These are phyloP conservation scores for Hypothenemus hampei DNA, from an alignment of 1,140 invertebrate genomes.

Conservation along the genomic window DNA sequence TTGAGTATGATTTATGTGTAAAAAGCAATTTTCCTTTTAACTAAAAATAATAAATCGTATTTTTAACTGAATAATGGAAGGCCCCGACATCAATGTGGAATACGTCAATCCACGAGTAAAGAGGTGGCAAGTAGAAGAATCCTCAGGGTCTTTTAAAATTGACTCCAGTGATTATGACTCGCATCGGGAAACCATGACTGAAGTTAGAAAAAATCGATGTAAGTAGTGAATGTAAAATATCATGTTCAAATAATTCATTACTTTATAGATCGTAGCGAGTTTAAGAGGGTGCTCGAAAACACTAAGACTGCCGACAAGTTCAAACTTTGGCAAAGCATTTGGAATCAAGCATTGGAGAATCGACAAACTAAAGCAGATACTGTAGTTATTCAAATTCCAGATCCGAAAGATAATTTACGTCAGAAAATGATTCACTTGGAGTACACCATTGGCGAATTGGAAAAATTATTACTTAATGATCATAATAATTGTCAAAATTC, in stretches of 20 bases:
- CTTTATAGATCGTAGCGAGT: conserved; percentile 30
- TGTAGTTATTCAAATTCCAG: conserved; percentile 35
- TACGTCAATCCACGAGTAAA: conserved; percentile 33
- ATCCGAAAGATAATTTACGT: conserved; percentile 18
- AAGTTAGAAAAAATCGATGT: conserved; percentile 8
- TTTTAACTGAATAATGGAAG: conserved; percentile 10
- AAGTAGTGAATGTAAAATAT: conserved; percentile 9
- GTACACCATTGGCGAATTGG: conserved; percentile 30
- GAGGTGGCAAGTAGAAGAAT: conserved; percentile 32
- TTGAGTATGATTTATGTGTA: conserved; percentile 15
- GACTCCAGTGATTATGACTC: conserved; percentile 28
- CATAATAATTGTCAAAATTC: not conserved
- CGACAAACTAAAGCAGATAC: conserved; percentile 31
- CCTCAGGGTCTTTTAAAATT: conserved; percentile 30
- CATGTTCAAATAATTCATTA: not conserved
- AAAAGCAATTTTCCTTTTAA: conserved; percentile 3
- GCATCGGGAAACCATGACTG: conserved; percentile 16
- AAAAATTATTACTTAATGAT: conserved; percentile 18
- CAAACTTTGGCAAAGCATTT: conserved; percentile 35
- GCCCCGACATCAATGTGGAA: conserved; percentile 23
- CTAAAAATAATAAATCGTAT: conserved; percentile 22
- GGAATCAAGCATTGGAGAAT: conserved; percentile 33
- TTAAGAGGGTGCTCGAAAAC: conserved; percentile 29
- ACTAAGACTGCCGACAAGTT: conserved; percentile 31
- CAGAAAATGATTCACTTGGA: conserved; percentile 27